Evolutionary conservation across 1,140 invertebrate species (phyloP).

Genomic region (Eriocheir sinensis): DNA sequence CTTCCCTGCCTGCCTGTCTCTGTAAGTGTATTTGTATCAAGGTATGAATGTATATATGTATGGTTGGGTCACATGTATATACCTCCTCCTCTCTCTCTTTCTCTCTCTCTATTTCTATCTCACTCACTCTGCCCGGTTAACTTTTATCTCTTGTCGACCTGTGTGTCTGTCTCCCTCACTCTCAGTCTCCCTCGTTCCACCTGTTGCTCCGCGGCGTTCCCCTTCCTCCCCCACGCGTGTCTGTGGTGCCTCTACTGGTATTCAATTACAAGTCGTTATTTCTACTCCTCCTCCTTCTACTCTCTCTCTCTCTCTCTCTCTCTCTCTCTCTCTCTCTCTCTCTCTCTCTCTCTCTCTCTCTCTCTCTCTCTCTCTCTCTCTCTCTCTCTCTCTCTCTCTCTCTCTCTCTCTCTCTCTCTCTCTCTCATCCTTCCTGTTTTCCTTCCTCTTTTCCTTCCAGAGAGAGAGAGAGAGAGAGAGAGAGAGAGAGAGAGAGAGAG

Average conservation of each 20-base stretch:
- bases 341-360: conserved; percentile 20
- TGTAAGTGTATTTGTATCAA: neutral
- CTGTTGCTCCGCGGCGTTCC: too few species aligned
- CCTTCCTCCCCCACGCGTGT: too few species aligned
- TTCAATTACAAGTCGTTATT: too few species aligned
- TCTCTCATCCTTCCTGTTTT: neutral
- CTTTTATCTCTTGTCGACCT: too few species aligned
- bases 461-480: neutral
- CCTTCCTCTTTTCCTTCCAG: neutral
- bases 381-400: conserved; percentile 10
- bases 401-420: neutral
- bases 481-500: conserved; percentile 21
- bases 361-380: conserved; percentile 20
- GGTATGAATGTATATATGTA: neutral
- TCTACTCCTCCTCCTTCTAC: neutral
- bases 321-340: neutral
- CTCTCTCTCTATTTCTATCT: too few species aligned
- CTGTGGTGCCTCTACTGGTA: too few species aligned
- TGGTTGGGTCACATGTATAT: too few species aligned
- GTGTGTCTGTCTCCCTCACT: too few species aligned
- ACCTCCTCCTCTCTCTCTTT: too few species aligned
- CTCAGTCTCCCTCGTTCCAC: too few species aligned
- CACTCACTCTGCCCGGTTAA: too few species aligned
- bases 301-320: conserved; percentile 22
- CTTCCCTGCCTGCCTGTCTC: neutral